Percentiles rank a stretch among this genome's conserved stretches.
These are phyloP conservation scores for Thamnophis elegans DNA, from an alignment of 2,797 vertebrate genomes.

Conservation along the genomic window DNA sequence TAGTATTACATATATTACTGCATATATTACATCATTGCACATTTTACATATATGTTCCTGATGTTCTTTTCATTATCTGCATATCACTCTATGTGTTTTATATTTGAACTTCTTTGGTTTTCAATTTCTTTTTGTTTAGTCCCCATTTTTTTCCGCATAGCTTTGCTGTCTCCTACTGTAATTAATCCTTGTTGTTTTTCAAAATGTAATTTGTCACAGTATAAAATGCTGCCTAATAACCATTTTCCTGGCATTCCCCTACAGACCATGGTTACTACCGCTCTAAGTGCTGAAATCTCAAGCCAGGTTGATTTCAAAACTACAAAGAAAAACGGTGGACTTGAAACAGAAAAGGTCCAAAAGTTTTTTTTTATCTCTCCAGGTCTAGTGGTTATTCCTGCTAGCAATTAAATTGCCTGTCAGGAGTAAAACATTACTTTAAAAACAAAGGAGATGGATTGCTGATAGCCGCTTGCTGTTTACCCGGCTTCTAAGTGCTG, in stretches of 20 bases:
- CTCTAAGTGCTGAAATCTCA: background rate
- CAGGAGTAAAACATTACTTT: constrained; percentile 54
- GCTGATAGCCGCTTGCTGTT: constrained; percentile 44
- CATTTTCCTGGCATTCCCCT: background rate
- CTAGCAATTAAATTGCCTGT: constrained; percentile 49
- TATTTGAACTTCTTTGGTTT: background rate
- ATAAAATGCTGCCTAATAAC: background rate
- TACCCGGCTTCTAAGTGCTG: constrained; percentile 24
- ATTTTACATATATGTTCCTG: background rate
- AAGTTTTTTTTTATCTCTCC: constrained; percentile 33
- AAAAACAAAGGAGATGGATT: constrained; percentile 49
- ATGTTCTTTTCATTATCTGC: background rate
- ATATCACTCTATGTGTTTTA: background rate
- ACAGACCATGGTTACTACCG: background rate
- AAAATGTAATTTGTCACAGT: background rate
- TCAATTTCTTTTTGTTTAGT: background rate
- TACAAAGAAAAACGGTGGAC: constrained; percentile 8
- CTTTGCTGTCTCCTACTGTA: background rate
- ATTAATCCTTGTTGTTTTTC: background rate
- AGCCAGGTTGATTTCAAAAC: background rate
- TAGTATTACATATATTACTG: background rate
- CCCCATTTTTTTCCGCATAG: background rate
- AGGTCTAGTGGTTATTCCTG: constrained; percentile 46
- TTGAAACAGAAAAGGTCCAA: constrained; percentile 21
- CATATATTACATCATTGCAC: background rate